Base-by-base conservation (phyloP, 2,888 invertebrate genomes). In the Cyaniris semiargus region DNA sequence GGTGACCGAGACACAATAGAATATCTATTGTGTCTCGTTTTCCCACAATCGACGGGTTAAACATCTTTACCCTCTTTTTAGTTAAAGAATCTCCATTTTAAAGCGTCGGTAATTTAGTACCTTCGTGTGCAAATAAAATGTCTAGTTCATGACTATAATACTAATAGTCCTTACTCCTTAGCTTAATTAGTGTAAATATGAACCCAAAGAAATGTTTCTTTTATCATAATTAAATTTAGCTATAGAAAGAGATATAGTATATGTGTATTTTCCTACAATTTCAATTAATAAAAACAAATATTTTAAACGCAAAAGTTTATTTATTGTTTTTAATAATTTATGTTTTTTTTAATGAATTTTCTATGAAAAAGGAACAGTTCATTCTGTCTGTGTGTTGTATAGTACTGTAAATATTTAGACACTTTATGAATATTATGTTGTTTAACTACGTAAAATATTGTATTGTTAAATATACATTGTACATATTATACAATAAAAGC, bases 401-500 rank as follows among this genome's bases (percentile, higher is more conserved):
- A n/a, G 10, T 71, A 23, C 7, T 34, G 38, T 34, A 71, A 21
- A 23, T 71, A 71, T 71, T 21, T 34, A 15, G 48, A 53, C 53
- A 53, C 18, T 5, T 71, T 71, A 27, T 70, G 8, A 48, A 38
- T 18, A 72, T 71, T n/a, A 70, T 71, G 34, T 71, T 72, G 21
- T 27, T 10, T 38, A 21, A 44, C n/a, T 6, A 44, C 21, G 34
- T 70, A 70, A 70, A 31, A 31, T 70, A 27, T 27, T 71, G n/a
- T 23, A 21, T 72, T 60, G 60, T 60, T 21, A 21, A 58, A 58
- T 58, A 6, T 56, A n/a, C 18, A 58, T 48, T 2, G n/a, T n/a
- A n/a, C n/a, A 27, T 27, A 27, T 27, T 27, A 48, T 48, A 60
- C 23, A 60, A 23, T 23, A 23, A 60, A 60, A 23, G 23, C 13